phyloP scores from a whole-genome alignment of 1,140 invertebrate genomes.

The Scylla paramamosain region DNA sequence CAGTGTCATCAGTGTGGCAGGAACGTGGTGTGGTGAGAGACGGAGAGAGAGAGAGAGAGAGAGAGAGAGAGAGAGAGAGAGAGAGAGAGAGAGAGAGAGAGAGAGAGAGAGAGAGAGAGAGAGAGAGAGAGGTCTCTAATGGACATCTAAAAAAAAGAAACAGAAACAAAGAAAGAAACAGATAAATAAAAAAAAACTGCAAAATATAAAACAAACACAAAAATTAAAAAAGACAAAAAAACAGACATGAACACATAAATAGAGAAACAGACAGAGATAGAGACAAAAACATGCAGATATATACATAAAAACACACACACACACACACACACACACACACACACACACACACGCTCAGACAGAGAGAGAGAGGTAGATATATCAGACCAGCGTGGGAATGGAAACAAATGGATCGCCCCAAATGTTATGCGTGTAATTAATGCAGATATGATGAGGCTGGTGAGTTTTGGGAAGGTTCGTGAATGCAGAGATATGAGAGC shows the following conservation, averaged over 20 bases:
- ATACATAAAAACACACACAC: too few species aligned
- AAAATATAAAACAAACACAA: too few species aligned
- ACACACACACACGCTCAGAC: too few species aligned
- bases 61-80: slow-evolving; percentile 1
- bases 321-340: too few species aligned
- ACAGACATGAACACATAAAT: too few species aligned
- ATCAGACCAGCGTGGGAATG: too few species aligned
- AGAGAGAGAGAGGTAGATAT: too few species aligned
- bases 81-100: background rate
- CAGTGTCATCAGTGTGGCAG: too few species aligned
- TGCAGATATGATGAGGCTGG: background rate
- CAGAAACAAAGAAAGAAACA: background rate
- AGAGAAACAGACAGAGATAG: too few species aligned
- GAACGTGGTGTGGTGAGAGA: background rate
- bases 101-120: background rate
- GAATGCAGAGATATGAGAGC: background rate
- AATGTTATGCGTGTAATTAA: background rate
- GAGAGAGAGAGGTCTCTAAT: background rate
- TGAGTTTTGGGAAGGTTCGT: background rate
- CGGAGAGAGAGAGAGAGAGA: background rate
- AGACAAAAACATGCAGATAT: too few species aligned
- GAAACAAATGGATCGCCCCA: background rate
- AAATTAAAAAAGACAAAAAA: too few species aligned
- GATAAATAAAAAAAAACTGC: background rate
- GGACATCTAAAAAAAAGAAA: too few species aligned